Evolutionary conservation across 2,113 vertebrate genomes (phyloP), one percentile per base, ranked within the genome.

Genomic region (Archocentrus centrarchus): DNA sequence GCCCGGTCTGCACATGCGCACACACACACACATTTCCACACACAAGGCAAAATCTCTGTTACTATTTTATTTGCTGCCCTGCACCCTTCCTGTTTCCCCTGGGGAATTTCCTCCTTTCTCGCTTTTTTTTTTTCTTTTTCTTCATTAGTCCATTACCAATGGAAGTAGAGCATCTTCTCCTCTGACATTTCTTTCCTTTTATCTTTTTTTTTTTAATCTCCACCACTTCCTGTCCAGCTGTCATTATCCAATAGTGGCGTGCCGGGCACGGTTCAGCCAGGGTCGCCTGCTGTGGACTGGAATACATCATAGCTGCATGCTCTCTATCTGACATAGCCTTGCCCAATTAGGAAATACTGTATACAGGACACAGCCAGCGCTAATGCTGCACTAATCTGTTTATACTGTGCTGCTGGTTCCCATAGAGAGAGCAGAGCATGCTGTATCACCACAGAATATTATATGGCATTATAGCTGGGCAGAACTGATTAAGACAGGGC

Each of bases 321-420:
- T 84, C 53, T 15, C 83, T 81, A 53, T 82, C 88, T 82, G 79
- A 90, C 83, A 83, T 77, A 75, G 81, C 78, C 89, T 77, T 81
- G 80, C 91, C 84, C 82, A 82, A 86, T 88, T 86, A 92, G 92
- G 87, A 88, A 93, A 88, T 81, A 75, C 81, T 86, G 79, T 88
- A 80, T 53, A 77, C 79, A 63, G 86, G 82, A 82, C 75, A 11
- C 58, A 78, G 86, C 80, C 90, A 62, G 77, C 17, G 1, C 85
- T 91, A 93, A 92, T 88, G 87, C 87, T 82, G 55, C 13, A 15
- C 80, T 93, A 93, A 93, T 91, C 88, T 89, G 85, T 92, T 92
- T 89, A 84, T 76, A 81, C 39, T 75, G 75, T 14, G 41, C 85
- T 78, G 85, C 78, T 76, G 58, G 62, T 77, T 84, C 78, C 84